Evolutionary conservation across 2,888 invertebrate species (phyloP).

Genomic region (Erynnis tages): DNA sequence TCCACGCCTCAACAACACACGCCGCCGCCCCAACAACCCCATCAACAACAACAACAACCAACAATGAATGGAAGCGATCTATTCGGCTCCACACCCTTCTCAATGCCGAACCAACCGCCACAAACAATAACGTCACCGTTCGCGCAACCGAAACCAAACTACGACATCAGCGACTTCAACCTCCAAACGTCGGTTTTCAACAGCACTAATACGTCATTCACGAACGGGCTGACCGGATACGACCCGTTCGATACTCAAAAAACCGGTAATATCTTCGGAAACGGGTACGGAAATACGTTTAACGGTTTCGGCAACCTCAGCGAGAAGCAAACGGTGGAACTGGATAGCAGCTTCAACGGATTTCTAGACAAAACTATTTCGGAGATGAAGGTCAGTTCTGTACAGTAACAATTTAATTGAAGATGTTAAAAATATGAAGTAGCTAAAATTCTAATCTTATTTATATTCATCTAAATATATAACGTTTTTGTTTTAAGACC

Average conservation of each 20-base stretch:
- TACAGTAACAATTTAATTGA: conserved; percentile 19
- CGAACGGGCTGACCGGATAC: conserved; percentile 72
- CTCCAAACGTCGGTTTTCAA: conserved; percentile 73
- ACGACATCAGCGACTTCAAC: conserved; percentile 72
- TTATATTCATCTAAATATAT: too few species aligned
- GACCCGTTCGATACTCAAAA: conserved; percentile 95
- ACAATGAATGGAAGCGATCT: conserved; percentile 84
- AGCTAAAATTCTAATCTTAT: too few species aligned
- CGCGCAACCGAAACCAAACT: conserved; percentile 59
- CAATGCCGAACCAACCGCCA: conserved; percentile 52
- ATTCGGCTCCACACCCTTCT: conserved; percentile 91
- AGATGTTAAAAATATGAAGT: too few species aligned
- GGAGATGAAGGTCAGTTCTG: conserved; percentile 90
- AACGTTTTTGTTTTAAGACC: too few species aligned
- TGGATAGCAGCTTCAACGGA: conserved; percentile 86
- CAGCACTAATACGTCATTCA: conserved; percentile 49
- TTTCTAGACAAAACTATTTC: conserved; percentile 90
- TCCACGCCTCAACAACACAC: conserved; percentile 47
- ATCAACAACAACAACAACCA: conserved; percentile 43
- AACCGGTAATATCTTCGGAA: conserved; percentile 64
- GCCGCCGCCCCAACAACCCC: conserved; percentile 37
- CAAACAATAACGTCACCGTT: conserved; percentile 39
- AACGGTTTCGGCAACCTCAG: conserved; percentile 74
- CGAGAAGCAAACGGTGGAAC: conserved; percentile 70
- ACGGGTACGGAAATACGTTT: conserved; percentile 62